These are phyloP conservation scores for Gymnothorax reevesii DNA, from an alignment of 2,797 vertebrate genomes.

Conservation along the genomic window DNA sequence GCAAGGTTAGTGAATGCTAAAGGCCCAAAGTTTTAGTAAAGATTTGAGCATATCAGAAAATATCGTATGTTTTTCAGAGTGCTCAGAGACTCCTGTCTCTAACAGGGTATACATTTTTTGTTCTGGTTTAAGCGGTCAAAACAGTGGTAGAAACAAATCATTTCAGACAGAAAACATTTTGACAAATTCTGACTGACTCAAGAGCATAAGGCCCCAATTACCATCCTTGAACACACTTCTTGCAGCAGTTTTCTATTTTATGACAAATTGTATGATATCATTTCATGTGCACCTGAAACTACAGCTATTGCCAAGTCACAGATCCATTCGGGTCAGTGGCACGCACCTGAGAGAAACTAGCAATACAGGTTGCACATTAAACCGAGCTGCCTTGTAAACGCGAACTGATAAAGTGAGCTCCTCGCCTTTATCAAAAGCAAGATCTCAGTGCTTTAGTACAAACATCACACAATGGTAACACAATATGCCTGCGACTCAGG, in stretches of 20 bases:
- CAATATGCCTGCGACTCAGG: conserved; percentile 14
- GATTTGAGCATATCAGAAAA: too few species aligned
- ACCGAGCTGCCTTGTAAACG: not conserved
- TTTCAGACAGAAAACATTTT: not conserved
- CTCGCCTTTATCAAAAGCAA: not conserved
- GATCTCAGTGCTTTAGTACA: not conserved
- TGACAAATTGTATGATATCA: not conserved
- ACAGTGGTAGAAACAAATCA: not conserved
- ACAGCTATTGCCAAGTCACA: not conserved
- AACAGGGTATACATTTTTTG: too few species aligned
- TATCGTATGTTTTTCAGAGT: too few species aligned
- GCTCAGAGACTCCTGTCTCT: too few species aligned
- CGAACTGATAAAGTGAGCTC: not conserved
- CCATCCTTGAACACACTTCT: not conserved
- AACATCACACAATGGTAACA: conserved; percentile 11
- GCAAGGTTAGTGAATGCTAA: too few species aligned
- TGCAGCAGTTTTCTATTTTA: not conserved
- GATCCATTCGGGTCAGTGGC: conserved; percentile 28
- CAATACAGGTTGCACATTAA: conserved; percentile 5
- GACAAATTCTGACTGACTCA: not conserved
- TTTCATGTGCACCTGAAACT: not conserved
- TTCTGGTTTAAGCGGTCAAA: too few species aligned
- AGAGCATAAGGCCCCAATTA: not conserved
- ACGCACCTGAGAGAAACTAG: conserved; percentile 10
- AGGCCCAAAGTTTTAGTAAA: too few species aligned